phyloP scores from a whole-genome alignment of 2,888 invertebrate species.

The Gari tellinella region DNA sequence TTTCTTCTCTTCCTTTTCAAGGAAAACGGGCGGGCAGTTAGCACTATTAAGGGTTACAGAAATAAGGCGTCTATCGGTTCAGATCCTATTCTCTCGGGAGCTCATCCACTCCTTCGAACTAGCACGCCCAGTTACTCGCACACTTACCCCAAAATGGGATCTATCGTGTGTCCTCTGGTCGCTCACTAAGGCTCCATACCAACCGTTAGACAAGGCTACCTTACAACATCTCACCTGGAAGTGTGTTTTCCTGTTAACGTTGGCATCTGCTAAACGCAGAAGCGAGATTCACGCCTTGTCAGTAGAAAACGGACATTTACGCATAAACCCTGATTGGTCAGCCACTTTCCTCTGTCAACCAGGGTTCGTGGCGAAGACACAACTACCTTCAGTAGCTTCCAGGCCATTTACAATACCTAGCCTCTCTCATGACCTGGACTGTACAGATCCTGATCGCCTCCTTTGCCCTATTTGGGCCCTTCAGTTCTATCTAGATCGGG shows the following conservation, averaged over 20 bases:
- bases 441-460: too few relatives aligned
- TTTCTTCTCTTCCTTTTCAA: constrained; percentile 29
- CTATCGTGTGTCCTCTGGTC: constrained; percentile 26
- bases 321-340: too few relatives aligned
- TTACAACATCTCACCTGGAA: constrained; percentile 33
- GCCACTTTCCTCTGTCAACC: too few relatives aligned
- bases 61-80: constrained; percentile 43
- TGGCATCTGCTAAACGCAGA: constrained; percentile 9
- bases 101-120: too few relatives aligned
- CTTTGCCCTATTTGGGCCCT: too few relatives aligned
- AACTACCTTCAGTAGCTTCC: too few relatives aligned
- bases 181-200: constrained; percentile 40
- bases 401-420: too few relatives aligned
- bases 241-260: constrained; percentile 36
- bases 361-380: too few relatives aligned
- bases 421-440: too few relatives aligned
- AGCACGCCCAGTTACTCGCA: constrained; percentile 13
- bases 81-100: too few relatives aligned
- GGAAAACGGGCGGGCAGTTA: constrained; percentile 27
- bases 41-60: constrained; percentile 41
- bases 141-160: constrained; percentile 48
- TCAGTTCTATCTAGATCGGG: too few relatives aligned
- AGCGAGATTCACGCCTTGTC: constrained; percentile 35
- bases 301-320: too few relatives aligned
- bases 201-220: constrained; percentile 30